Conservation (phyloP, 2,888 invertebrate species). For the Thymelicus lineola region DNA sequence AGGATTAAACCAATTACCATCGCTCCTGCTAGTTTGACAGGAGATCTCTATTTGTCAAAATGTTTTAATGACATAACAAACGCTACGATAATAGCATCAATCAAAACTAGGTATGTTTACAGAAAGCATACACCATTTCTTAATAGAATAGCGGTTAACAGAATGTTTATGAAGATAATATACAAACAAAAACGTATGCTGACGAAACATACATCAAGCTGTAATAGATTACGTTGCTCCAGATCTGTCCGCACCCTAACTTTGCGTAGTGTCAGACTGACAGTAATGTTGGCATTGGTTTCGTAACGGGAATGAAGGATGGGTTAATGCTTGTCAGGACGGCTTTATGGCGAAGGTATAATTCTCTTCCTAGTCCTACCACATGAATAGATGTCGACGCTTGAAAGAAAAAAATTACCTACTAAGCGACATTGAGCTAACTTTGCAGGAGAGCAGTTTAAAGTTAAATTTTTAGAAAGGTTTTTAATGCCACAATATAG, state of each 20-base stretch:
- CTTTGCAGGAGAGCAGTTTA: no score
- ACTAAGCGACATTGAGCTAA: no score
- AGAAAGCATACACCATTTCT: constrained; percentile 21
- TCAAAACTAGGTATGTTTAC: constrained; percentile 7
- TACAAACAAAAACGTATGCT: constrained; percentile 9
- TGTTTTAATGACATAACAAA: neutral
- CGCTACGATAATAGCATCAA: constrained; percentile 5
- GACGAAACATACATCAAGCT: constrained; percentile 20
- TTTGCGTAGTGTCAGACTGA: constrained; percentile 12
- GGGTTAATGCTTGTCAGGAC: neutral
- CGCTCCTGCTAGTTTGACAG: no score
- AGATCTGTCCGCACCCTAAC: constrained; percentile 25
- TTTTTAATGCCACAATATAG: no score
- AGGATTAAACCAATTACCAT: no score
- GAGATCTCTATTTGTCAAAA: no score
- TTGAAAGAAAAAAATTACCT: no score
- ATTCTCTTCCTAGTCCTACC: no score
- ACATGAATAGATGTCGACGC: no score
- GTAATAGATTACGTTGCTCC: constrained; percentile 30
- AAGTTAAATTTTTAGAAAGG: no score
- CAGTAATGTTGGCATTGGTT: constrained; percentile 1
- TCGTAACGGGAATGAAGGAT: constrained; percentile 13
- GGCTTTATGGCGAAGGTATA: no score
- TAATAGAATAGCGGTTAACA: constrained; percentile 6
- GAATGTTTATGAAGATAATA: constrained; percentile 19